Base-by-base conservation (phyloP, 2,113 vertebrate genomes). In the Sarotherodon lohbergeri region DNA sequence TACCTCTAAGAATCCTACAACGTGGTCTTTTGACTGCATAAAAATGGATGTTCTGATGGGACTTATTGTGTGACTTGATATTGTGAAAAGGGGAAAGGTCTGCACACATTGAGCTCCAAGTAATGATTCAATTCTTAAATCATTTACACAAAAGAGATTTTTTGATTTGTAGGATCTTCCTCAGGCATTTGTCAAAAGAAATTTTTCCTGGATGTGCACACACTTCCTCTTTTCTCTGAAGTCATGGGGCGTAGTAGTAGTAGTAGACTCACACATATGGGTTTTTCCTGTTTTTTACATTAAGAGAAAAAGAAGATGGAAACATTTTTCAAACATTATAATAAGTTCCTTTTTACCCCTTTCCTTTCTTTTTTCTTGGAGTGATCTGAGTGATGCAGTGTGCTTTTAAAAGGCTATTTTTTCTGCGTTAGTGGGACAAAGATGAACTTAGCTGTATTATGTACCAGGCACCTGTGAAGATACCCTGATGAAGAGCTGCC, bases 351-450 rank as follows among this genome's bases (percentile, higher is more conserved):
- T 76, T 68, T 68, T 66, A 39, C 6, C 0, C 0, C 7, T 76
- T 76, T 24, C 0, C 59, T 39, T 34, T 57, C 29, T 55, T 46
- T 39, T 52, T 56, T 32, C 3, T 85, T 54, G 12, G 76, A 57
- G 52, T 79, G 14, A 66, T 83, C 81, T 24, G 29, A 54, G 79
- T 16, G 71, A 85, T 43, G 10, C 19, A 2, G 24, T 12, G 29
- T 52, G 55, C 48, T 39, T 91, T 54, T 29, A 80, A 46, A 91
- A 86, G 1, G 78, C 80, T 68, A n/a, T 86, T 79, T 78, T 54
- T 89, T 86, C 82, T 81, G 39, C 46, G 88, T 90, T 82, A 86
- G 48, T 89, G 86, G 88, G 82, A 68, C 68, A 80, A 61, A 86
- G 84, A 83, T 88, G 80, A 93, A 90, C 86, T 86, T 82, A 6